Evolutionary conservation across 2,113 vertebrate species (phyloP).

Genomic region (Mionectes macconnelli): DNA sequence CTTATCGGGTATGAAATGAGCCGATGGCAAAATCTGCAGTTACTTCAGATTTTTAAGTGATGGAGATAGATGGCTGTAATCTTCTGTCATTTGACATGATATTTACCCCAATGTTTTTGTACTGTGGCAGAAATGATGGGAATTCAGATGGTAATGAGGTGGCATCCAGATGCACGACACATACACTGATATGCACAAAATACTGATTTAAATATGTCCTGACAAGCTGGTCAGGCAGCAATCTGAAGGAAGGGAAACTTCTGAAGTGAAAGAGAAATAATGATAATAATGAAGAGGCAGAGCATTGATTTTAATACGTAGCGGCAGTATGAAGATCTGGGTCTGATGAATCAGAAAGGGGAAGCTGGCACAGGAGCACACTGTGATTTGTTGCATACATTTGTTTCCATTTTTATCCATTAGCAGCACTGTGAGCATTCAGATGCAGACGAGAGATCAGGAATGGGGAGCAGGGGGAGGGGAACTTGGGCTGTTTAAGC

Average conservation of each 20-base stretch:
- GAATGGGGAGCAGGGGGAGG: not conserved
- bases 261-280: constrained; percentile 56
- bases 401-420: constrained; percentile 64
- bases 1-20: constrained; percentile 66
- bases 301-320: constrained; percentile 62
- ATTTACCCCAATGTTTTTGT: constrained; percentile 6
- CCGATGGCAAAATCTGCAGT: constrained; percentile 66
- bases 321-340: not conserved
- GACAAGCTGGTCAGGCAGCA: constrained; percentile 40
- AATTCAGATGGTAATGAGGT: constrained; percentile 38
- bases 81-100: constrained; percentile 51
- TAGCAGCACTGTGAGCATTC: constrained; percentile 15
- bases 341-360: constrained; percentile 26
- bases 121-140: not conserved
- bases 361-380: not conserved
- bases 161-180: constrained; percentile 31
- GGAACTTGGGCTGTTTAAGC: constrained; percentile 10
- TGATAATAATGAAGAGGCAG: constrained; percentile 48
- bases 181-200: not conserved
- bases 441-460: constrained; percentile 2
- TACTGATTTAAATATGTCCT: constrained; percentile 52
- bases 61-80: constrained; percentile 55
- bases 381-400: constrained; percentile 37
- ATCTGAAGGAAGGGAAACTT: constrained; percentile 33
- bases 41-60: constrained; percentile 59